Base-by-base conservation (phyloP, 2,113 vertebrate species). In the Spea multiplicata region DNA sequence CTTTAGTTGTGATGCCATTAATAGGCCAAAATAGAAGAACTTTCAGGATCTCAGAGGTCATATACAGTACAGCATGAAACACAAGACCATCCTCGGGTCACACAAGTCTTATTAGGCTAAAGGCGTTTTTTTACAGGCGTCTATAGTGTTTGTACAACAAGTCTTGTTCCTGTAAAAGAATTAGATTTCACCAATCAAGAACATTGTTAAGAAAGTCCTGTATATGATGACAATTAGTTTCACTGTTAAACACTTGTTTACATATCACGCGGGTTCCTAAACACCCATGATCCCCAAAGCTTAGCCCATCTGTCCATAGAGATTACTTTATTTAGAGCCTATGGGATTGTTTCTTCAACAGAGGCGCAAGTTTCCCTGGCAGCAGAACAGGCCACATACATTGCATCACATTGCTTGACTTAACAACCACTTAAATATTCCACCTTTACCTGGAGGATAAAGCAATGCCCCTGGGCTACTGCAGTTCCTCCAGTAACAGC, bases 341-440 rank as follows among this genome's bases (percentile, higher is more conserved):
- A 9, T 2, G 16, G 77, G 77, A 62, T 44, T 13, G 44, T 17
- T 9, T 61, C 66, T 57, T 69, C 17, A 71, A 49, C 52, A 66
- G 16, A 48, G 62, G 49, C 66, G 44, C 46, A 44, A 49, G 77
- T 79, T 79, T 73, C 77, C 77, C 71, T 73, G 52, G 70, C 45
- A 79, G 77, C 77, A 79, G n/a, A 66, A 73, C 44, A 59, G 50
- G 30, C 49, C 69, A 70, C 49, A 70, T 50, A 49, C 46, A 12
- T 70, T 70, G 67, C 76, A 78, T 78, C 76, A 73, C 77, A 71
- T 17, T n/a, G 59, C 76, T 71, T 64, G 13, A 57, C 77, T 79
- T 30, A 30, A 79, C 61, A 79, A 52, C 77, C 57, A 79, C 61
- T 44, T 73, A 45, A n/a, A 46, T 79, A 79, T 73, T 79, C 72